phyloP scores from a whole-genome alignment of 35 echinoderm and acorn worm species.

The Eucidaris tribuloides region DNA sequence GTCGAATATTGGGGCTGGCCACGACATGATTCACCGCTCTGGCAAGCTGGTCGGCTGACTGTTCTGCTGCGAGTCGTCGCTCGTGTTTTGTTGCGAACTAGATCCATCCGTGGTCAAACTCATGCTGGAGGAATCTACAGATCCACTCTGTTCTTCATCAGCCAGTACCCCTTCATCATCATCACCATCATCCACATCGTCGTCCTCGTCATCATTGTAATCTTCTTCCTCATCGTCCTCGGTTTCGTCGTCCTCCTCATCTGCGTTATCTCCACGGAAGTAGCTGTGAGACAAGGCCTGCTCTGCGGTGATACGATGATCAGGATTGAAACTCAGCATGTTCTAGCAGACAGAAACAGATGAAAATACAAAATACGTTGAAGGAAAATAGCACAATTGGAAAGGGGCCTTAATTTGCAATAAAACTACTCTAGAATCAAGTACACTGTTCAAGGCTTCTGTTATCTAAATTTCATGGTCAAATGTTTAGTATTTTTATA shows the following conservation, averaged over 20 bases:
- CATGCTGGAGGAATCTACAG: background rate
- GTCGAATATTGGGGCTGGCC: too few relatives aligned
- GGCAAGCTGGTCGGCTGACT: too few relatives aligned
- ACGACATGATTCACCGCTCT: too few relatives aligned
- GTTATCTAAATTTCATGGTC: too few relatives aligned
- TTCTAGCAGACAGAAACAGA: too few relatives aligned
- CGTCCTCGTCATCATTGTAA: background rate
- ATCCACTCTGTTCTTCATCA: background rate
- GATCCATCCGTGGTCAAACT: background rate
- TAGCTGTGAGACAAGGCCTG: slow-evolving; percentile 17
- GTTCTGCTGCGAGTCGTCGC: background rate
- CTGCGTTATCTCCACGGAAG: background rate
- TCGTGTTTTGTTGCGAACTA: background rate
- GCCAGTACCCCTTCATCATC: background rate
- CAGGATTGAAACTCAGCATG: slow-evolving; percentile 33
- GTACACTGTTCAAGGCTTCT: too few relatives aligned
- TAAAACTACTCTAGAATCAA: too few relatives aligned
- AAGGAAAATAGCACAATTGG: too few relatives aligned
- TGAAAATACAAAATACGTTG: too few relatives aligned
- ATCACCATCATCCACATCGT: background rate
- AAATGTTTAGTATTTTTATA: too few relatives aligned
- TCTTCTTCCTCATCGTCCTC: background rate
- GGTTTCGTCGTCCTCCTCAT: background rate
- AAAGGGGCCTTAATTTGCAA: too few relatives aligned
- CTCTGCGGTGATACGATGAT: slow-evolving; percentile 25